Conservation (phyloP, 2,888 invertebrate genomes). For the Cephus nigrinus region DNA sequence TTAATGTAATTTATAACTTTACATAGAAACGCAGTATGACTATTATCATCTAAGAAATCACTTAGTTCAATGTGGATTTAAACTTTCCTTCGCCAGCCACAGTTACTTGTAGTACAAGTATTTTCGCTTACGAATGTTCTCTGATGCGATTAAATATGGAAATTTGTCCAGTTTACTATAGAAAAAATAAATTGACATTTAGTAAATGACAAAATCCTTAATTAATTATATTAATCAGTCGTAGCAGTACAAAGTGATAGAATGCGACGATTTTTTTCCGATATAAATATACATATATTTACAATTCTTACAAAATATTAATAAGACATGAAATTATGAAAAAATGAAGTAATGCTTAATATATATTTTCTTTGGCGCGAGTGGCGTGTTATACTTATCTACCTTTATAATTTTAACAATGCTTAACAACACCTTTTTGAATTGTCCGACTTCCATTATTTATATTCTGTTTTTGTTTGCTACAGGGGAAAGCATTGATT, state of each 20-base stretch:
- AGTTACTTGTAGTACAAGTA: not conserved
- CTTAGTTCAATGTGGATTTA: slow-evolving; percentile 42
- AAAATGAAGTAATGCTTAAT: not conserved
- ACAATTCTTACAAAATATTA: not conserved
- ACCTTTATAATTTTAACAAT: not conserved
- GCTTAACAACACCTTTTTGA: not conserved
- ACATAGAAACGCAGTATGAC: slow-evolving; percentile 43
- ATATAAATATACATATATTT: not conserved
- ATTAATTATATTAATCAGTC: not conserved
- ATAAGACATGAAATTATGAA: not conserved
- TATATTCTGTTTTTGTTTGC: not conserved
- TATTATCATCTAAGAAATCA: slow-evolving; percentile 49
- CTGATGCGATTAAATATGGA: not conserved
- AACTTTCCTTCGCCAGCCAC: not conserved
- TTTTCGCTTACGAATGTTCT: not conserved
- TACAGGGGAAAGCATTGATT: slow-evolving; percentile 15
- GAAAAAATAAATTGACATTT: not conserved
- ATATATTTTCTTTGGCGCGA: not conserved
- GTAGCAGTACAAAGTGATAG: not conserved
- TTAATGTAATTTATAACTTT: slow-evolving; percentile 49
- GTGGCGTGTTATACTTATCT: not conserved
- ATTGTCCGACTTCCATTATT: not conserved
- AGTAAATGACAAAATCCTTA: not conserved
- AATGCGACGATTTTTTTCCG: not conserved
- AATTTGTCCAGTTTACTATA: not conserved